These are phyloP conservation scores for Stichodactyla mertensii DNA, from an alignment of 64 coral and sea anemone species.

Conservation along the genomic window DNA sequence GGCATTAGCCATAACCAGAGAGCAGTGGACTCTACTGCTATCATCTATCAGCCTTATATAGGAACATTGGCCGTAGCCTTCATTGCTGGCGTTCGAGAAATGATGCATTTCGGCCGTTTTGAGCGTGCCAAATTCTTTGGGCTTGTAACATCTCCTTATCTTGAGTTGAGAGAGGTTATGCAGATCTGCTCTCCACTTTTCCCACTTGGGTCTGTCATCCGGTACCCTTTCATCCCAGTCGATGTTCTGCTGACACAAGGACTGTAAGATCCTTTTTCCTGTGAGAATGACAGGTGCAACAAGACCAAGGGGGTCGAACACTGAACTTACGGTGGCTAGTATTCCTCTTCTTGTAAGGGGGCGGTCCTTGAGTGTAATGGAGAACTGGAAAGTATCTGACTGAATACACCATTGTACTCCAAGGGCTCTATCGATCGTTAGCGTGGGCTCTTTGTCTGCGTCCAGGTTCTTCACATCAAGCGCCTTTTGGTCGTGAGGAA, in stretches of 20 bases:
- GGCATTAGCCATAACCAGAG: neutral
- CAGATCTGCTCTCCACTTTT: constrained; percentile 15
- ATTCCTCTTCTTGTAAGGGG: neutral
- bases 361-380: neutral
- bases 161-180: neutral
- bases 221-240: neutral
- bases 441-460: neutral
- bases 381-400: neutral
- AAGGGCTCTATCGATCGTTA: neutral
- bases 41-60: neutral
- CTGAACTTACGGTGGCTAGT: neutral
- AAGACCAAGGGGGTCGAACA: neutral
- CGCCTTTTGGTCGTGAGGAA: neutral
- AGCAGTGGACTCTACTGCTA: neutral
- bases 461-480: neutral
- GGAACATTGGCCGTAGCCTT: neutral
- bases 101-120: neutral
- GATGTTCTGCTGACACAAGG: neutral
- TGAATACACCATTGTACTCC: constrained; percentile 20
- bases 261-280: constrained; percentile 14
- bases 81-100: neutral
- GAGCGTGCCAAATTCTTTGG: neutral
- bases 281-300: neutral
- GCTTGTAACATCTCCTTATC: constrained; percentile 18
- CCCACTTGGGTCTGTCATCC: constrained; percentile 9